phyloP scores from a whole-genome alignment of 2,113 vertebrate genomes.

The Gopherus evgoodei region DNA sequence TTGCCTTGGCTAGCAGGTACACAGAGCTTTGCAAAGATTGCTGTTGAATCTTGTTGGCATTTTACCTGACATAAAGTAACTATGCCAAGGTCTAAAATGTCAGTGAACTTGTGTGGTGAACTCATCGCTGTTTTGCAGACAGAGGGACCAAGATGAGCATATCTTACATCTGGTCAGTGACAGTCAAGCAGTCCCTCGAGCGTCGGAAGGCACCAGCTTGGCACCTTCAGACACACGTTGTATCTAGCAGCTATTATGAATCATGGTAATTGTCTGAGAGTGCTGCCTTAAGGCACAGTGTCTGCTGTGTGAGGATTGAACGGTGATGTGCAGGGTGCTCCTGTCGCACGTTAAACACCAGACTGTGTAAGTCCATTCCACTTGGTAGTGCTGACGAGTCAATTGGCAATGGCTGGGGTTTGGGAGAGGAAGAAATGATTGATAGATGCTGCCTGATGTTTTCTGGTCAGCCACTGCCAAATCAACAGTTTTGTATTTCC shows the following conservation, averaged over 20 bases:
- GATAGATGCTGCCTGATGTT: background rate
- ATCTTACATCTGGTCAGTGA: background rate
- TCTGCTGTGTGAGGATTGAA: accelerated
- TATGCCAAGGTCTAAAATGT: accelerated
- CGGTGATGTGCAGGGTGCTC: accelerated
- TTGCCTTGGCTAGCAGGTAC: background rate
- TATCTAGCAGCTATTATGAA: background rate
- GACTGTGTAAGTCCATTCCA: background rate
- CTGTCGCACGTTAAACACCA: background rate
- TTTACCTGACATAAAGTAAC: background rate
- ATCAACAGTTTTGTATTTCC: background rate
- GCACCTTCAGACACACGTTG: accelerated
- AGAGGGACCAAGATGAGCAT: accelerated
- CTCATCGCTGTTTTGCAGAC: background rate
- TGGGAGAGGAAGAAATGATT: background rate
- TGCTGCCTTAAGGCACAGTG: accelerated
- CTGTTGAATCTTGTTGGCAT: background rate
- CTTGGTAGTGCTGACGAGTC: background rate
- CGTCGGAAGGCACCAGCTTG: accelerated
- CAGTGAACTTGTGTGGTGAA: background rate
- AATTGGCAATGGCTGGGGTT: background rate
- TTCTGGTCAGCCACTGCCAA: background rate
- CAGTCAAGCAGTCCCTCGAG: background rate
- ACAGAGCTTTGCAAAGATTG: background rate
- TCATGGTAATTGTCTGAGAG: background rate